phyloP scores from a whole-genome alignment of 1,140 invertebrate genomes.

The Stegodyphus mimosarum region DNA sequence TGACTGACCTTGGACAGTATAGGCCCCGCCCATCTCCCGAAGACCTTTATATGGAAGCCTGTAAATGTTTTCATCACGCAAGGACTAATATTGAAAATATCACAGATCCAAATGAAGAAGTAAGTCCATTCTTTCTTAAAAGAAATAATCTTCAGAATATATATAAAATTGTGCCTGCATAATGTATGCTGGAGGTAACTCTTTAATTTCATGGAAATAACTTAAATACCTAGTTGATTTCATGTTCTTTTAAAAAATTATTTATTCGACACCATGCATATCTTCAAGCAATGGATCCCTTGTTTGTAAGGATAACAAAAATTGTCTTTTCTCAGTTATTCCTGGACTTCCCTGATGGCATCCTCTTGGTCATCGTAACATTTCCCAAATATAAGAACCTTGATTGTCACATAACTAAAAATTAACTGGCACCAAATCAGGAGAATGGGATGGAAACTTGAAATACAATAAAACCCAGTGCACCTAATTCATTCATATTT shows the following conservation, averaged over 20 bases:
- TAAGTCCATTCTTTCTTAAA: slow-evolving; percentile 68
- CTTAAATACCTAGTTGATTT: not conserved
- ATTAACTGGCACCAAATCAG: too few relatives aligned
- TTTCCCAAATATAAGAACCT: too few relatives aligned
- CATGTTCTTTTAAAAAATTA: not conserved
- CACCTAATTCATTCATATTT: too few relatives aligned
- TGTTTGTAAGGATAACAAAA: too few relatives aligned
- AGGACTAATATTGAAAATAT: slow-evolving; percentile 85
- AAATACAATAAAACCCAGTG: too few relatives aligned
- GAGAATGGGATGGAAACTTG: too few relatives aligned
- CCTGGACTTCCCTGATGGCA: too few relatives aligned
- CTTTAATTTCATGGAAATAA: not conserved
- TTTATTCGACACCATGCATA: not conserved
- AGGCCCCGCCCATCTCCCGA: slow-evolving; percentile 66
- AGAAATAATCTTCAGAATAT: not conserved
- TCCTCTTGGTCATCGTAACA: too few relatives aligned
- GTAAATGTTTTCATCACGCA: slow-evolving; percentile 92
- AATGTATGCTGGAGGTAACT: not conserved
- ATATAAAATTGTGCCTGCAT: not conserved
- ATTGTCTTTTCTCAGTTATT: too few relatives aligned
- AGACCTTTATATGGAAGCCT: slow-evolving; percentile 82
- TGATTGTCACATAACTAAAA: too few relatives aligned
- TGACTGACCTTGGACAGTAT: slow-evolving; percentile 74
- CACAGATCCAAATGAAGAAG: slow-evolving; percentile 81
- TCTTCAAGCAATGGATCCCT: not conserved